Evolutionary conservation across 2,888 invertebrate species (phyloP).

Genomic region (Leptopilina drosophilae): DNA sequence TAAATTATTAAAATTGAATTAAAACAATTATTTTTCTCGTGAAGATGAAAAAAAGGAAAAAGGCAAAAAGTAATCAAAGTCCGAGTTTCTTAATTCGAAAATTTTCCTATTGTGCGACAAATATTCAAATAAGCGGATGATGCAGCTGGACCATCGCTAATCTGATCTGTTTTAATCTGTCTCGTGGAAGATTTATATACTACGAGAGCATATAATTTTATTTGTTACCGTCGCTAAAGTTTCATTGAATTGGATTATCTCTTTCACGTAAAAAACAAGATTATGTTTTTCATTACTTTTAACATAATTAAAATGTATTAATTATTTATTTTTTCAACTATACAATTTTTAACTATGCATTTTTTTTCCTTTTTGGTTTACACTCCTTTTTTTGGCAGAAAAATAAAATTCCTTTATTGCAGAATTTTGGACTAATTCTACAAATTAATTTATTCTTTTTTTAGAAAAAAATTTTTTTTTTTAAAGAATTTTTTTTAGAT

Average conservation of each 20-base stretch:
- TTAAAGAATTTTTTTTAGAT: no score
- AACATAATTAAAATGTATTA: no score
- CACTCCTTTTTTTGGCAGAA: no score
- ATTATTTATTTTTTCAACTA: background rate
- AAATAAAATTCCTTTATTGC: no score
- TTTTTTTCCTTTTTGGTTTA: no score
- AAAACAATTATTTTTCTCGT: background rate
- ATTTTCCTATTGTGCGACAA: slow-evolving; percentile 29
- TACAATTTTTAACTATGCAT: background rate
- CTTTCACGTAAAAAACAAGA: slow-evolving; percentile 2
- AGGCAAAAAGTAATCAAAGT: no score
- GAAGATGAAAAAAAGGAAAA: background rate
- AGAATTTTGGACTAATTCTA: no score
- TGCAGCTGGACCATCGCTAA: slow-evolving; percentile 29
- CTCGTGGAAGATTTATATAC: background rate
- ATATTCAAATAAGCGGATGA: slow-evolving; percentile 29
- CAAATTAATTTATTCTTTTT: no score
- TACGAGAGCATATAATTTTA: background rate
- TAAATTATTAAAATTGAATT: background rate
- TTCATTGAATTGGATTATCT: slow-evolving; percentile 20
- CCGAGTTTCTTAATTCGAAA: background rate
- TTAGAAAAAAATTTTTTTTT: no score
- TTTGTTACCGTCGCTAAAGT: slow-evolving; percentile 10
- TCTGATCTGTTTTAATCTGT: slow-evolving; percentile 30
- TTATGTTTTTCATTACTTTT: background rate